A percentile compares a stretch with the other conserved stretches of the same genome.
These are phyloP conservation scores for Drosophila punjabiensis DNA, from an alignment of 1,140 invertebrate species.

Conservation along the genomic window DNA sequence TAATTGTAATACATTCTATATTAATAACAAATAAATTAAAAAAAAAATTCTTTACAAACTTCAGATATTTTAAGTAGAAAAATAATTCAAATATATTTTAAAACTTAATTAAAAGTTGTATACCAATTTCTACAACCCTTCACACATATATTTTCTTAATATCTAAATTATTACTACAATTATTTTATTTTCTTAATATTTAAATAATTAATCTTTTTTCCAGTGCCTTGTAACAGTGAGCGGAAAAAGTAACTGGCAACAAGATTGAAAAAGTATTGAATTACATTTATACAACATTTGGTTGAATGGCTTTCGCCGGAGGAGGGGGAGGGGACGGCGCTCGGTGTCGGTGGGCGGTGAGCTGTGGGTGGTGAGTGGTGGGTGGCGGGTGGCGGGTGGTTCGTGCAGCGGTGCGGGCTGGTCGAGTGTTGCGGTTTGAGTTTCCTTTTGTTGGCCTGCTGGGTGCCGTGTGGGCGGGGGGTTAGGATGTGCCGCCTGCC, in stretches of 20 bases:
- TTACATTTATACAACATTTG: constrained; percentile 83
- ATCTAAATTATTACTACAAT: too few relatives aligned
- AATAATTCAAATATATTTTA: background rate
- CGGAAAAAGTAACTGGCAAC: constrained; percentile 47
- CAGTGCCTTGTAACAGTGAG: constrained; percentile 20
- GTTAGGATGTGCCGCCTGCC: constrained; percentile 17
- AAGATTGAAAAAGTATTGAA: constrained; percentile 81
- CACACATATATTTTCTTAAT: background rate
- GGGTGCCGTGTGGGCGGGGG: constrained; percentile 27
- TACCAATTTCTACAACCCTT: too few relatives aligned
- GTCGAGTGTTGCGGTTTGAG: constrained; percentile 70
- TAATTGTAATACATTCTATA: too few relatives aligned
- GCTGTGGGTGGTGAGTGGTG: constrained; percentile 6
- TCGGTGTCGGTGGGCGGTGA: constrained; percentile 16
- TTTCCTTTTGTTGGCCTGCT: constrained; percentile 69
- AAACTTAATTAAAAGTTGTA: background rate
- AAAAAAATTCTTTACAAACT: too few relatives aligned
- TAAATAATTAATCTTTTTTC: background rate
- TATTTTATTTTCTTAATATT: background rate
- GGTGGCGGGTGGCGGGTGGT: too few relatives aligned
- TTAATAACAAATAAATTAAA: background rate
- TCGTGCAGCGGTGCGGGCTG: constrained; percentile 10
- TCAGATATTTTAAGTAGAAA: too few relatives aligned
- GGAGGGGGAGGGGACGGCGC: constrained; percentile 3
- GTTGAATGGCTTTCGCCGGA: constrained; percentile 71